Evolutionary conservation across 23 tunicate species (phyloP).

Genomic region (Clavelina lepadiformis): DNA sequence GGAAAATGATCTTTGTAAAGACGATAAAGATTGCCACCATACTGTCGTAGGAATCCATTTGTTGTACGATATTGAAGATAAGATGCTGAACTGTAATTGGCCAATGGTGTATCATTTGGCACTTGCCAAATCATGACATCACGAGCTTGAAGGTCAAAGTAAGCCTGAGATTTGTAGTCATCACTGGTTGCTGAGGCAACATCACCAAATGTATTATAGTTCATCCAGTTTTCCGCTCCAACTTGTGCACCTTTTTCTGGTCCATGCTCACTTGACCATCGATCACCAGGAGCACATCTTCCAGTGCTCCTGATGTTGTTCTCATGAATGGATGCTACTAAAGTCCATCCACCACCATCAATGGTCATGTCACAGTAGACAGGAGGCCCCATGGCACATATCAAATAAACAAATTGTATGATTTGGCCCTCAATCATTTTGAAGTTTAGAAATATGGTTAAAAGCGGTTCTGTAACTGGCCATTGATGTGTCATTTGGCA

Average conservation of each 20-base stretch:
- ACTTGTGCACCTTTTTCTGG: background rate
- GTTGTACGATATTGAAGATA: slow-evolving; percentile 35
- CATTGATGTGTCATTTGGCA: slow-evolving; percentile 44
- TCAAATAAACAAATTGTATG: too few relatives aligned
- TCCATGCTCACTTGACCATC: slow-evolving; percentile 71
- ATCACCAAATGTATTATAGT: slow-evolving; percentile 51
- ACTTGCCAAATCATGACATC: slow-evolving; percentile 96
- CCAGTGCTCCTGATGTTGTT: slow-evolving; percentile 32
- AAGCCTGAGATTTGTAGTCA: slow-evolving; percentile 71
- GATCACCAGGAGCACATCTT: slow-evolving; percentile 45
- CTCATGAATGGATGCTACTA: slow-evolving; percentile 39
- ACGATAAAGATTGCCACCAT: slow-evolving; percentile 38
- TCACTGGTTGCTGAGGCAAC: slow-evolving; percentile 44
- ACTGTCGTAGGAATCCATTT: slow-evolving; percentile 17
- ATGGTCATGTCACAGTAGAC: slow-evolving; percentile 39
- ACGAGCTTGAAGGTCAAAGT: slow-evolving; percentile 39
- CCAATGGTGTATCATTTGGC: slow-evolving; percentile 60
- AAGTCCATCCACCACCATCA: slow-evolving; percentile 40
- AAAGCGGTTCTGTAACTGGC: background rate
- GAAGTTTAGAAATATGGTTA: too few relatives aligned
- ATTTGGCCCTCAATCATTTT: too few relatives aligned
- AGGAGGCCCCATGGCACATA: too few relatives aligned
- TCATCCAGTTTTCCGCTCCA: slow-evolving; percentile 50
- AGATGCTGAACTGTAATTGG: slow-evolving; percentile 10
- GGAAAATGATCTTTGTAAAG: slow-evolving; percentile 41